Percentiles rank a stretch among this genome's conserved stretches.
These are phyloP conservation scores for Danio choprae DNA, from an alignment of 2,797 vertebrate genomes.

Conservation along the genomic window DNA sequence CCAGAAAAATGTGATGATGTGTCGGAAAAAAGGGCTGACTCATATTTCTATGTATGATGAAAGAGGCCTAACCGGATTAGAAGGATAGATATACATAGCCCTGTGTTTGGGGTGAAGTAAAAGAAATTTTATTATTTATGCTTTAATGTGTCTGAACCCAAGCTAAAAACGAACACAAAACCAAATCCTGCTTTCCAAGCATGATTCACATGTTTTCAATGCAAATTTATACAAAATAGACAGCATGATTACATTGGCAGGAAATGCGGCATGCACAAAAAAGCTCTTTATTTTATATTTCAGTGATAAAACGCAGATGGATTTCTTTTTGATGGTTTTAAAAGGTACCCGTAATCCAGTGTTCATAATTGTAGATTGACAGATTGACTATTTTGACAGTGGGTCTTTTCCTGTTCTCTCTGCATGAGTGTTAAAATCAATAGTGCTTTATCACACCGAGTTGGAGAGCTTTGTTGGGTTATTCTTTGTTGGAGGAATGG, in stretches of 20 bases:
- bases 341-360: neutral
- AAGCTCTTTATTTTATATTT: neutral
- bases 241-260: neutral
- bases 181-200: constrained; percentile 24
- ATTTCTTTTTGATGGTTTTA: neutral
- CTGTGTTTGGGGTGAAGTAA: constrained; percentile 18
- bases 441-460: constrained; percentile 1
- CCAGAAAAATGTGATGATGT: constrained; percentile 57
- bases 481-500: constrained; percentile 15
- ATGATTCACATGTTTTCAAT: constrained; percentile 4
- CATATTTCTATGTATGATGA: constrained; percentile 53
- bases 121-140: constrained; percentile 39
- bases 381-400: constrained; percentile 10
- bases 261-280: neutral
- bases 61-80: constrained; percentile 55
- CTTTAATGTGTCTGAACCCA: constrained; percentile 17
- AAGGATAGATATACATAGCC: constrained; percentile 49
- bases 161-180: constrained; percentile 15
- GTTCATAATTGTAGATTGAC: neutral
- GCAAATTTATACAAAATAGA: neutral
- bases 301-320: neutral
- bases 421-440: constrained; percentile 16
- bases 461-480: constrained; percentile 12
- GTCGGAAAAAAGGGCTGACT: constrained; percentile 49
- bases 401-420: neutral